These are phyloP conservation scores for Brachionus rotundiformis DNA, from an alignment of 1,140 invertebrate genomes.

Conservation along the genomic window DNA sequence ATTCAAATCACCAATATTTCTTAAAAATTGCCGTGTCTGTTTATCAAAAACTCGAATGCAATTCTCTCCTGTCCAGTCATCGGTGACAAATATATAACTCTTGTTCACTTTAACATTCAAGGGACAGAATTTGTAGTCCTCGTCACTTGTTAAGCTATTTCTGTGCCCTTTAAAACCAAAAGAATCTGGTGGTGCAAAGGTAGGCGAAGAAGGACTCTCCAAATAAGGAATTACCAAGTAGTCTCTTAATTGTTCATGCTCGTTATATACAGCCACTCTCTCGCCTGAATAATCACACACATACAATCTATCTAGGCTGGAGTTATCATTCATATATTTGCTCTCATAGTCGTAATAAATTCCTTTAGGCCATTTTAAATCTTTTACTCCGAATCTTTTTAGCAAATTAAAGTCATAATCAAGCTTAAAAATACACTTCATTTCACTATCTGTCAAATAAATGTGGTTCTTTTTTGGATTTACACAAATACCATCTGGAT, in stretches of 20 bases:
- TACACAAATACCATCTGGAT: slow-evolving; percentile 46
- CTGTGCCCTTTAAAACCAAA: not conserved
- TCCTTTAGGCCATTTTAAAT: slow-evolving; percentile 51
- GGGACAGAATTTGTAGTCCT: slow-evolving; percentile 45
- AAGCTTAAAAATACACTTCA: slow-evolving; percentile 51
- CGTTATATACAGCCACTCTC: slow-evolving; percentile 42
- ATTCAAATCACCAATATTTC: slow-evolving; percentile 46
- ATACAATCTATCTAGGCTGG: slow-evolving; percentile 21
- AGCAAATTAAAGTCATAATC: slow-evolving; percentile 44
- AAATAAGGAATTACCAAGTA: slow-evolving; percentile 22
- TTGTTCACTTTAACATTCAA: slow-evolving; percentile 34
- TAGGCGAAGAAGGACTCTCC: not conserved
- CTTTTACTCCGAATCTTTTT: slow-evolving; percentile 22
- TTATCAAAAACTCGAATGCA: slow-evolving; percentile 48
- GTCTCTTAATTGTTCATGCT: slow-evolving; percentile 47
- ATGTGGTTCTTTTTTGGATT: slow-evolving; percentile 45
- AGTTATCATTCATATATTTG: not conserved
- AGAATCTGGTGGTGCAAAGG: not conserved
- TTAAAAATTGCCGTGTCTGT: slow-evolving; percentile 15
- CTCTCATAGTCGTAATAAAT: slow-evolving; percentile 48
- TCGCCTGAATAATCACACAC: slow-evolving; percentile 42
- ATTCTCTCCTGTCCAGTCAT: slow-evolving; percentile 48
- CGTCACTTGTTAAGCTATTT: slow-evolving; percentile 15
- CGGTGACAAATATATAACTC: slow-evolving; percentile 25
- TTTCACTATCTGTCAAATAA: slow-evolving; percentile 25